These are phyloP conservation scores for Phrynocephalus versicolor DNA, from an alignment of 2,113 vertebrate genomes.

Conservation along the genomic window DNA sequence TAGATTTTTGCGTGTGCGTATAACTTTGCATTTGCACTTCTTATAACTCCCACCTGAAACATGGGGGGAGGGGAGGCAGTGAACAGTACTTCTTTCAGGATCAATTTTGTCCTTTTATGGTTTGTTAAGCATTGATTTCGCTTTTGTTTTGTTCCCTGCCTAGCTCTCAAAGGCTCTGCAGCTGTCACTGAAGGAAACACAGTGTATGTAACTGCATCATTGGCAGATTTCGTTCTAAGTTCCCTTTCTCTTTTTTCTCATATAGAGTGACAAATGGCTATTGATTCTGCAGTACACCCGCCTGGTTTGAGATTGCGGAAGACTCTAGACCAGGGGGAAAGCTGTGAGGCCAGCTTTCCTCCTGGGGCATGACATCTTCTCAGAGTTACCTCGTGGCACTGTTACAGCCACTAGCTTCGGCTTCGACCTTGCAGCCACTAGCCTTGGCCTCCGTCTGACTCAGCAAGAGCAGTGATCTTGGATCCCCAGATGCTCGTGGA, in stretches of 20 bases:
- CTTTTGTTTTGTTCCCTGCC: background rate
- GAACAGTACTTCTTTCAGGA: background rate
- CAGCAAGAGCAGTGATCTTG: background rate
- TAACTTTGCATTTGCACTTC: constrained; percentile 7
- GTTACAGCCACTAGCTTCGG: too few relatives aligned
- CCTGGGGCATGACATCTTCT: background rate
- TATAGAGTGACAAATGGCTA: background rate
- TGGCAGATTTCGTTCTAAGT: background rate
- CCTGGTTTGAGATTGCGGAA: background rate
- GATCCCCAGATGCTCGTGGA: too few relatives aligned
- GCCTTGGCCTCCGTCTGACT: background rate
- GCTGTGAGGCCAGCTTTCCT: too few relatives aligned
- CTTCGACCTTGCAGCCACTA: background rate
- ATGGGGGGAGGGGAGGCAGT: background rate
- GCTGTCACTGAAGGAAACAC: background rate
- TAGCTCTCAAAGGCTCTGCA: background rate
- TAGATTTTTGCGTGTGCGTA: background rate
- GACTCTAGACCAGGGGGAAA: background rate
- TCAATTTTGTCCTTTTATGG: background rate
- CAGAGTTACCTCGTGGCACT: too few relatives aligned
- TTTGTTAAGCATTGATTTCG: background rate
- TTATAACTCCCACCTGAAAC: constrained; percentile 13
- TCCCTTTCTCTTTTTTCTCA: background rate
- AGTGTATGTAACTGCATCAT: background rate
- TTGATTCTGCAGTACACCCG: background rate